phyloP scores from a whole-genome alignment of 2,797 vertebrate genomes.

The Kryptolebias ocellatus region DNA sequence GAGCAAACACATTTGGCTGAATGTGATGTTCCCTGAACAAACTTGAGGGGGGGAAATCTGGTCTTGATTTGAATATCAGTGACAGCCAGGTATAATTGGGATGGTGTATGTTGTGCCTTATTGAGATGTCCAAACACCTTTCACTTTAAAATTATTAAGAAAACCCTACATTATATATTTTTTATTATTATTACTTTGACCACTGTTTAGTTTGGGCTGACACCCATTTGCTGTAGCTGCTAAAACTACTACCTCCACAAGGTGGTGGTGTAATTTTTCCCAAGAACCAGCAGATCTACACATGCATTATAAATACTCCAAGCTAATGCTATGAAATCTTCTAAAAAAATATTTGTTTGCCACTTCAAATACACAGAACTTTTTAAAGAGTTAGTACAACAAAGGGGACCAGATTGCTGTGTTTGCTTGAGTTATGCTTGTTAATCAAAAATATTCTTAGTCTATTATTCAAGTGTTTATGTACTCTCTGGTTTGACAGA shows the following conservation, averaged over 20 bases:
- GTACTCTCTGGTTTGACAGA: constrained; percentile 53
- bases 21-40: constrained; percentile 72
- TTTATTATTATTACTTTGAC: not conserved
- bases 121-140: constrained; percentile 39
- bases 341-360: constrained; percentile 58
- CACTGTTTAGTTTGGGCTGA: not conserved
- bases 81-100: constrained; percentile 52
- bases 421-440: constrained; percentile 57
- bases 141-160: constrained; percentile 5
- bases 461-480: constrained; percentile 61
- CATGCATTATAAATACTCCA: constrained; percentile 50
- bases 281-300: constrained; percentile 38
- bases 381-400: constrained; percentile 63
- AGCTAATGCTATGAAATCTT: constrained; percentile 62
- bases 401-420: constrained; percentile 61
- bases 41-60: constrained; percentile 44
- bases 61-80: constrained; percentile 61
- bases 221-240: constrained; percentile 10
- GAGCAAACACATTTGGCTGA: constrained; percentile 78
- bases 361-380: constrained; percentile 59
- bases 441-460: constrained; percentile 67
- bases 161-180: constrained; percentile 6
- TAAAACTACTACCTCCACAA: constrained; percentile 55
- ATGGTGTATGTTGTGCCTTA: constrained; percentile 49
- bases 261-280: constrained; percentile 58